These are phyloP conservation scores for Acanthurus tractus DNA, from an alignment of 2,797 vertebrate species.

Conservation along the genomic window DNA sequence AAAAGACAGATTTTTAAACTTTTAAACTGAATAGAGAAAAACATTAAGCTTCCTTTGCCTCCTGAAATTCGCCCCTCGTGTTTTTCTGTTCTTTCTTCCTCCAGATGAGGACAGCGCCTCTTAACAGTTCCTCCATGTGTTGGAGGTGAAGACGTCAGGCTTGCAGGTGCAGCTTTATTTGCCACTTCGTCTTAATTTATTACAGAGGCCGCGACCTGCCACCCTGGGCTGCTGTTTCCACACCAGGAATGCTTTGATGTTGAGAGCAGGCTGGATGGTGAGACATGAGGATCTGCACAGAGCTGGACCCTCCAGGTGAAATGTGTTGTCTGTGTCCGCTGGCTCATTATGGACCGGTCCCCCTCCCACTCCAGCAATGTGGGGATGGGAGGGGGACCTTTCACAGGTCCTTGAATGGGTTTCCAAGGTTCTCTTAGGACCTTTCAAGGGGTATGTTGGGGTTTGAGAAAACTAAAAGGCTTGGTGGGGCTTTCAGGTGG, in stretches of 20 bases:
- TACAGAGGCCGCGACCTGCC: slow-evolving; percentile 81
- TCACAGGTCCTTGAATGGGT: slow-evolving; percentile 16
- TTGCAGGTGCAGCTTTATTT: slow-evolving; percentile 88
- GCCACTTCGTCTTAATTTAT: slow-evolving; percentile 87
- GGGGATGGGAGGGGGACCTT: background rate
- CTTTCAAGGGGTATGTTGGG: background rate
- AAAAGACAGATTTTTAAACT: background rate
- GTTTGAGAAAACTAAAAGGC: background rate
- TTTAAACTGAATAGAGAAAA: background rate
- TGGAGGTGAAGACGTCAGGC: slow-evolving; percentile 56
- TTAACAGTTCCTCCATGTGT: slow-evolving; percentile 66
- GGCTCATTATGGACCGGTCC: slow-evolving; percentile 9
- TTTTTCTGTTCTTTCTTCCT: background rate
- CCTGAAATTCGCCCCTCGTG: background rate
- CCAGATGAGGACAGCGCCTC: slow-evolving; percentile 36
- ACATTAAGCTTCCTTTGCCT: background rate
- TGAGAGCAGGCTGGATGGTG: slow-evolving; percentile 69
- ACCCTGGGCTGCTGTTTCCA: slow-evolving; percentile 82
- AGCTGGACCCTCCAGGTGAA: slow-evolving; percentile 70
- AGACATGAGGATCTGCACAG: slow-evolving; percentile 61
- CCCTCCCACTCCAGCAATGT: background rate
- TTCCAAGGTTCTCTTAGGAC: slow-evolving; percentile 31
- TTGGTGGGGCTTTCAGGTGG: background rate
- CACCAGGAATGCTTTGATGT: slow-evolving; percentile 93
- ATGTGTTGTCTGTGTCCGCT: slow-evolving; percentile 67